Evolutionary conservation across 2,113 vertebrate genomes (phyloP).

Genomic region (Atractosteus spatula): DNA sequence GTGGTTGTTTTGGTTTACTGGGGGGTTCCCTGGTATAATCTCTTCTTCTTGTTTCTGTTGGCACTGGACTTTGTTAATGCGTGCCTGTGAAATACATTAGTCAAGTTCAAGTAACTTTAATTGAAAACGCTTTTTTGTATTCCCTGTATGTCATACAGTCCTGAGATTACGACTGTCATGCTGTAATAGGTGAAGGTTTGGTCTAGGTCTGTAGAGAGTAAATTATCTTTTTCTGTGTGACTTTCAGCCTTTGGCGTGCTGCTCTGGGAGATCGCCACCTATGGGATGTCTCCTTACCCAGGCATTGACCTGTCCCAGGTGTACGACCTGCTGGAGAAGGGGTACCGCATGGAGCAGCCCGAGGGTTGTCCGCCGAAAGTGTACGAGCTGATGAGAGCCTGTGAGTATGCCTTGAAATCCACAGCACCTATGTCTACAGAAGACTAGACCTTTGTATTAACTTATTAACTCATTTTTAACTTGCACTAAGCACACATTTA

Average conservation of each 20-base stretch:
- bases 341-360: conserved; percentile 97
- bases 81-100: too few relatives aligned
- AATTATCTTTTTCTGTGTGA: background rate
- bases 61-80: too few relatives aligned
- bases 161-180: too few relatives aligned
- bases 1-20: too few relatives aligned
- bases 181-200: too few relatives aligned
- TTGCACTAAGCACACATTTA: background rate
- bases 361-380: conserved; percentile 97
- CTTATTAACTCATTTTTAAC: background rate
- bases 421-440: background rate
- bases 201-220: too few relatives aligned
- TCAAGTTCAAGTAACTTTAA: too few relatives aligned
- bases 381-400: conserved; percentile 97
- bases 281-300: conserved; percentile 98
- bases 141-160: too few relatives aligned
- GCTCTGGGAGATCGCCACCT: conserved; percentile 97
- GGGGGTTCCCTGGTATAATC: too few relatives aligned
- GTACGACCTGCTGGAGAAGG: conserved; percentile 96
- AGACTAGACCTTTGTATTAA: background rate
- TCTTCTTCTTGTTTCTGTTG: too few relatives aligned
- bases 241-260: conserved; percentile 90
- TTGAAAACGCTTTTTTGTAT: too few relatives aligned
- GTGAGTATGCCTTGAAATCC: conserved; percentile 67
- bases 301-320: conserved; percentile 98